phyloP scores from a whole-genome alignment of 2,113 vertebrate species.

The Hydrolagus affinis region DNA sequence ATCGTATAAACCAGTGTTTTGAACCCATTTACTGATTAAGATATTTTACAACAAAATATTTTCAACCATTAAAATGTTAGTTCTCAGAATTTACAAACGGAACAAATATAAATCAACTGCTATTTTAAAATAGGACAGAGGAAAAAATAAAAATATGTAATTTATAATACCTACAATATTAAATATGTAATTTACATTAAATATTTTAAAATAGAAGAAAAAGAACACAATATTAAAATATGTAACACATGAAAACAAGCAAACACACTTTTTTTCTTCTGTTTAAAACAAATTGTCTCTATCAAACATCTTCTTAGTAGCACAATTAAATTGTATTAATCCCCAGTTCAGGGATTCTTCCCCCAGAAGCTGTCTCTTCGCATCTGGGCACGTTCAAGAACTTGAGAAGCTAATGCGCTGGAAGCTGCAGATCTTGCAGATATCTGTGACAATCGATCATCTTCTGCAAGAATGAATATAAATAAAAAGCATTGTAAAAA shows the following conservation, averaged over 20 bases:
- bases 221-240: neutral
- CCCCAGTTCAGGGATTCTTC: slow-evolving; percentile 48
- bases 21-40: neutral
- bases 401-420: slow-evolving; percentile 64
- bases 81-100: neutral
- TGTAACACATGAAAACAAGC: neutral
- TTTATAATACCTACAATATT: too few relatives aligned
- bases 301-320: neutral
- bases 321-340: neutral
- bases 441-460: slow-evolving; percentile 71
- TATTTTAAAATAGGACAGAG: slow-evolving; percentile 14
- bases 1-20: neutral
- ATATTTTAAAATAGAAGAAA: neutral
- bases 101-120: neutral
- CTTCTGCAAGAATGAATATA: slow-evolving; percentile 41
- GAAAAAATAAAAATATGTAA: neutral
- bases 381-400: slow-evolving; percentile 68
- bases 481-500: too few relatives aligned
- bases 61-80: neutral
- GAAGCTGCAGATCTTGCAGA: slow-evolving; percentile 69
- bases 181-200: too few relatives aligned
- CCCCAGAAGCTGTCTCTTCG: slow-evolving; percentile 71
- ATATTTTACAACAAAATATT: slow-evolving; percentile 3
- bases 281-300: slow-evolving; percentile 7
- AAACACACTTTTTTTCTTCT: neutral